Evolutionary conservation across 2,888 invertebrate species (phyloP).

Genomic region (Papilio protenor): DNA sequence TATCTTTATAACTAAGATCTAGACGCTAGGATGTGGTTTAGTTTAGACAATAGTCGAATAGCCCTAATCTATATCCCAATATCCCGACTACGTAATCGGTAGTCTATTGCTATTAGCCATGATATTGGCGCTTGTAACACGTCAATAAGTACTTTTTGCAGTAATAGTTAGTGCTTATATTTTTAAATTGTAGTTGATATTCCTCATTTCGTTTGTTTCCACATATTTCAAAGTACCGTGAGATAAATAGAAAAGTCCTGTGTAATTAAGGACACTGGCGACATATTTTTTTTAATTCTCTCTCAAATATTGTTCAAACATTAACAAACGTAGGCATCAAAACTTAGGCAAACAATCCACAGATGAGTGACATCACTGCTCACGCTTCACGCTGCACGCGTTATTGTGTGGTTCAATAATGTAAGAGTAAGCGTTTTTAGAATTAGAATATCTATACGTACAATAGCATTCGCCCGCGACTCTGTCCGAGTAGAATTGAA

Average conservation of each 20-base stretch:
- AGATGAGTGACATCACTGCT: conserved; percentile 66
- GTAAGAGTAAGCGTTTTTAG: not conserved
- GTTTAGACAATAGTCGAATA: too few species aligned
- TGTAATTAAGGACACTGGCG: conserved; percentile 33
- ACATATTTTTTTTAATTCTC: conserved; percentile 41
- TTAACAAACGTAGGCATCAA: conserved; percentile 38
- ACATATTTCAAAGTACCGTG: not conserved
- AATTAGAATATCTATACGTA: not conserved
- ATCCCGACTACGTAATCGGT: too few species aligned
- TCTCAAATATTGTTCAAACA: conserved; percentile 45
- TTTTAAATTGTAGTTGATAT: not conserved
- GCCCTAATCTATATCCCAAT: too few species aligned
- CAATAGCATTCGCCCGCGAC: too few species aligned
- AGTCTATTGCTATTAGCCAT: too few species aligned
- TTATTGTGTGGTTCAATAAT: conserved; percentile 45
- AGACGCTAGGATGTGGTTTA: too few species aligned
- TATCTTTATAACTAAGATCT: too few species aligned
- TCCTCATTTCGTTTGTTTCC: not conserved
- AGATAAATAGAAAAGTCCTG: conserved; percentile 28
- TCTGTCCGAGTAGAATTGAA: too few species aligned
- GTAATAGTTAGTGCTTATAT: too few species aligned
- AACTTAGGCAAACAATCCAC: conserved; percentile 55
- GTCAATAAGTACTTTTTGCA: too few species aligned
- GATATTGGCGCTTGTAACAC: too few species aligned
- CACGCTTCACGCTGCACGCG: conserved; percentile 46